Base-by-base conservation (phyloP, 2,797 vertebrate genomes). In the Rhynchonycteris naso region DNA sequence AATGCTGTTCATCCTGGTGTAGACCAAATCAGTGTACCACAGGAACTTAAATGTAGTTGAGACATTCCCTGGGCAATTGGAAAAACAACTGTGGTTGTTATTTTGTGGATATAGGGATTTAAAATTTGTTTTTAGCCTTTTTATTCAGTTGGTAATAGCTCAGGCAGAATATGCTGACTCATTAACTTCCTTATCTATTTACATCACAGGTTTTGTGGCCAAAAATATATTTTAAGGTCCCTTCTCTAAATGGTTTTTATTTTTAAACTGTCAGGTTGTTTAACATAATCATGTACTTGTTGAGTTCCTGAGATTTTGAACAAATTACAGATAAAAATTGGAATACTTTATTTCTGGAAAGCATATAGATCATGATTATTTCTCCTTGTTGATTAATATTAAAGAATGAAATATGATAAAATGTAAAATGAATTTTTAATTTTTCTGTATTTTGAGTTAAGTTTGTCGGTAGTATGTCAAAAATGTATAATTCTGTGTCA, bases 191-290 rank as follows among this genome's bases (percentile, higher is more conserved):
- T 90, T 83, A 82, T 63, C 50, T 92, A 59, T 26, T 92, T 61
- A 66, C 11, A 56, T 56, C 56, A 65, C 9, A 80, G 61, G 26
- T 80, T 65, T 78, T 79, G 68, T 65, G 66, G 80, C 76, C 88
- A 90, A 82, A 93, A 91, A 54, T 71, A 11, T 58, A 65, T 68
- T 52, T 69, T 50, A 78, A 68, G 24, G 9, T 21, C 18, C 43
- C 9, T 61, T n/a, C 12, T 15, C 47, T 33, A 91, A 86, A 52
- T 50, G 61, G 35, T 87, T 91, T 96, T 50, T 84, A 38, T 94
- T 94, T 96, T 95, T 90, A 81, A 92, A 78, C 22, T 83, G 33
- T 90, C 84, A 66, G 0, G 35, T 80, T 95, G 56, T 96, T 96
- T 76, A 84, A 81, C 93, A 82, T 74, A 82, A 92, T 92, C 58